Conservation (phyloP, 2,888 invertebrate species). For the Lasiommata megera region DNA sequence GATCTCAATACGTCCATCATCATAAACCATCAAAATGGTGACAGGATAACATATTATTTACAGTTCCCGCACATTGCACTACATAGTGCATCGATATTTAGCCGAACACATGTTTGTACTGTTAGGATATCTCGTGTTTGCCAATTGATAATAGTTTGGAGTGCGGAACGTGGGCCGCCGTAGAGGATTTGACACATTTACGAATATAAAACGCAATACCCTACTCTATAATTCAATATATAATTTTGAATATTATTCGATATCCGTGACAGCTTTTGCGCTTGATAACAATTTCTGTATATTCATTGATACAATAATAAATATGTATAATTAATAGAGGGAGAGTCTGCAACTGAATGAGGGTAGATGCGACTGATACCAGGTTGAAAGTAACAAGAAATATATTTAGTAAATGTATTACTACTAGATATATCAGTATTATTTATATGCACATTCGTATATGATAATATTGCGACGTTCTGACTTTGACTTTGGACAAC, state of each 20-base stretch:
- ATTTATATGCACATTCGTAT: no score
- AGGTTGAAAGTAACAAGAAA: no score
- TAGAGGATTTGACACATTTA: conserved; percentile 25
- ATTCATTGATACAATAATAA: no score
- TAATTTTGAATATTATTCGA: neutral
- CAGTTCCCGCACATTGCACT: conserved; percentile 1
- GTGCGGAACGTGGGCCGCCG: conserved; percentile 17
- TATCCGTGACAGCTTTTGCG: no score
- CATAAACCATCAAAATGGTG: conserved; percentile 28
- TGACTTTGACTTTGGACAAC: no score
- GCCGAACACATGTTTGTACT: conserved; percentile 27
- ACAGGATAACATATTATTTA: conserved; percentile 26
- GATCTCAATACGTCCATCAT: conserved; percentile 5
- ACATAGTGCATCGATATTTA: conserved; percentile 9
- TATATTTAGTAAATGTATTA: no score
- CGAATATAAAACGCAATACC: neutral
- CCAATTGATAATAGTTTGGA: conserved; percentile 23
- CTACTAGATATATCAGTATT: no score
- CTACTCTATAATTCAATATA: neutral
- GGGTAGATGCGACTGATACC: no score
- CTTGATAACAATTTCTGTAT: no score
- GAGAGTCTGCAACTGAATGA: no score
- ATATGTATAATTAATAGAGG: no score
- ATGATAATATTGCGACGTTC: no score
- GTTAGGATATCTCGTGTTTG: conserved; percentile 25